Percentiles rank a stretch among this genome's conserved stretches.
Evolutionary conservation across 2,797 vertebrate genomes (phyloP).

Genomic region (Fratercula arctica): DNA sequence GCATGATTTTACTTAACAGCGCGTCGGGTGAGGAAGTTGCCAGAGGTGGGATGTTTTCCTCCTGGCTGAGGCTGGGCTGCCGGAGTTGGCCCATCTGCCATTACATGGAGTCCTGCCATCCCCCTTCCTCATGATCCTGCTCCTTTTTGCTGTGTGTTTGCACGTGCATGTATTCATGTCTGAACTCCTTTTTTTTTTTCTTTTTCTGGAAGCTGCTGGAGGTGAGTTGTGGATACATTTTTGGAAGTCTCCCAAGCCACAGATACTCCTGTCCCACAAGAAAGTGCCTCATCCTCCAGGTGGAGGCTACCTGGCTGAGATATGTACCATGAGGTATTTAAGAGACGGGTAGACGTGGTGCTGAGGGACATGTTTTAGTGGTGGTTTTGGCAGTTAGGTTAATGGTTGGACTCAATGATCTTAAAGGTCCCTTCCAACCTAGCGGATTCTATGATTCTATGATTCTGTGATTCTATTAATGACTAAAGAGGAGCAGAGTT

Average conservation of each 20-base stretch:
- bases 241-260: not conserved
- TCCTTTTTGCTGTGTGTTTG: not conserved
- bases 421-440: not conserved
- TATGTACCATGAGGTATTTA: not conserved
- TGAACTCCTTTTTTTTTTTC: not conserved
- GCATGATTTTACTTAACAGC: slow-evolving; percentile 14
- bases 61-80: slow-evolving; percentile 8
- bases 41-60: slow-evolving; percentile 18
- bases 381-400: not conserved
- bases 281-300: not conserved
- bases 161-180: not conserved
- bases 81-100: not conserved
- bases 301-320: not conserved
- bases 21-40: not conserved
- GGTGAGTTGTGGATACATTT: not conserved
- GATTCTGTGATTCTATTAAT: not conserved
- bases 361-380: not conserved
- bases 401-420: not conserved
- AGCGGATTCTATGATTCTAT: not conserved
- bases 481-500: not conserved
- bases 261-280: not conserved
- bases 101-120: slow-evolving; percentile 36
- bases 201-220: not conserved
- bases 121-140: not conserved
- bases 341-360: not conserved